phyloP scores from a whole-genome alignment of 2,113 vertebrate species.

The Conger conger region DNA sequence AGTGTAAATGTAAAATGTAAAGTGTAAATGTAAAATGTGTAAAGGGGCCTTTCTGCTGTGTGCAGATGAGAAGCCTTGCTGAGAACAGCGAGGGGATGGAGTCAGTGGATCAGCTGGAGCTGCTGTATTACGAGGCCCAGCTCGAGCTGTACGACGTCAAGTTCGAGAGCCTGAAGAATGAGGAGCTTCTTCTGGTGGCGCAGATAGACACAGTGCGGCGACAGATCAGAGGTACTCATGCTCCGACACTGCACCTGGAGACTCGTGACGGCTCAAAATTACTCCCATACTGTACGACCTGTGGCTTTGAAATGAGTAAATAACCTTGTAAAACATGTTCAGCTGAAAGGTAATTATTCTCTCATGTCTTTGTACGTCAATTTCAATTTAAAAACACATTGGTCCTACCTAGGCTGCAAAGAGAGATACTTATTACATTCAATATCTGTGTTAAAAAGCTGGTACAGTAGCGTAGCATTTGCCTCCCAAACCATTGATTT shows the following conservation, averaged over 20 bases:
- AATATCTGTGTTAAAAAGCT: conserved; percentile 1
- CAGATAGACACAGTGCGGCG: conserved; percentile 81
- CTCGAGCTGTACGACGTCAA: conserved; percentile 88
- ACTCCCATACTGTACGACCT: neutral
- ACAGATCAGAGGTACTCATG: conserved; percentile 82
- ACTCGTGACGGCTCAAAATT: neutral
- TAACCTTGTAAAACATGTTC: neutral
- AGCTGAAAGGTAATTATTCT: neutral
- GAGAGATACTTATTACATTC: conserved; percentile 8
- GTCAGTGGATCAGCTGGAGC: conserved; percentile 80
- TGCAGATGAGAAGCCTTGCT: conserved; percentile 75
- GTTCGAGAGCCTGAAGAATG: conserved; percentile 86
- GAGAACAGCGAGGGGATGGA: conserved; percentile 55
- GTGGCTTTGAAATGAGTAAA: neutral
- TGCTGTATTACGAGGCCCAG: conserved; percentile 88
- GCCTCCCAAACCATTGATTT: neutral
- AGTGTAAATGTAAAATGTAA: too few relatives aligned
- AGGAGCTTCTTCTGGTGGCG: conserved; percentile 86
- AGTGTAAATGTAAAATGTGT: too few relatives aligned
- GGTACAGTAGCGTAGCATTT: neutral
- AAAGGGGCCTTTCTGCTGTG: conserved; percentile 12
- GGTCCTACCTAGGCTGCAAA: neutral
- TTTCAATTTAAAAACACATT: conserved; percentile 10
- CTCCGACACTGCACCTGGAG: neutral
- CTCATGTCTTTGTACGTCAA: neutral